Evolutionary conservation across 2,888 invertebrate species (phyloP).

Genomic region (Caenorhabditis sinica): DNA sequence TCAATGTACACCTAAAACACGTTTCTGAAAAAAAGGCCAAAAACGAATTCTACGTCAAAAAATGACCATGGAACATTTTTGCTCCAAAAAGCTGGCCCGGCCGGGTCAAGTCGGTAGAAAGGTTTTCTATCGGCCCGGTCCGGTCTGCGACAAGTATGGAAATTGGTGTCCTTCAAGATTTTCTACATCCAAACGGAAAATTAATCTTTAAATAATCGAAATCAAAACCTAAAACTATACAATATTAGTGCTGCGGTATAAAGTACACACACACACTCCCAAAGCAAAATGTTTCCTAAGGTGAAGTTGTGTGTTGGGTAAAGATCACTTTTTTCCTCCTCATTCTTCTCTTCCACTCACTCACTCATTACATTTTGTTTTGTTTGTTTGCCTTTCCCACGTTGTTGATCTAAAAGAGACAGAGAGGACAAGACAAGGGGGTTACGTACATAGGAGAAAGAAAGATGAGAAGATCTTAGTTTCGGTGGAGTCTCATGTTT

Average conservation of each 20-base stretch:
- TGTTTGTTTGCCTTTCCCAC: slow-evolving; percentile 31
- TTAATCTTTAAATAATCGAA: background rate
- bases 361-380: slow-evolving; percentile 14
- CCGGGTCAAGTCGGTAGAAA: too few relatives aligned
- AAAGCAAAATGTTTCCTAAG: background rate
- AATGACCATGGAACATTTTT: too few relatives aligned
- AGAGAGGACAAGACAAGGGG: too few relatives aligned
- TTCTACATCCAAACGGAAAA: too few relatives aligned
- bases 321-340: slow-evolving; percentile 19
- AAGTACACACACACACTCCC: slow-evolving; percentile 1
- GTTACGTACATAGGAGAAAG: slow-evolving; percentile 1
- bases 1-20: too few relatives aligned
- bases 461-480: slow-evolving; percentile 6
- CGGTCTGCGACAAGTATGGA: too few relatives aligned
- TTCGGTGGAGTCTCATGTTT: background rate
- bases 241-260: background rate
- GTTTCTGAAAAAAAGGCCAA: too few relatives aligned
- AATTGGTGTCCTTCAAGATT: too few relatives aligned
- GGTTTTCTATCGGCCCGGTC: too few relatives aligned
- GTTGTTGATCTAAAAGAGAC: slow-evolving; percentile 22
- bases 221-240: too few relatives aligned
- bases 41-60: too few relatives aligned
- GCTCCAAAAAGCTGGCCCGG: too few relatives aligned
- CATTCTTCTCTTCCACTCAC: background rate
- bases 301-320: background rate